These are phyloP conservation scores for Sula dactylatra DNA, from an alignment of 2,113 vertebrate genomes.

Conservation along the genomic window DNA sequence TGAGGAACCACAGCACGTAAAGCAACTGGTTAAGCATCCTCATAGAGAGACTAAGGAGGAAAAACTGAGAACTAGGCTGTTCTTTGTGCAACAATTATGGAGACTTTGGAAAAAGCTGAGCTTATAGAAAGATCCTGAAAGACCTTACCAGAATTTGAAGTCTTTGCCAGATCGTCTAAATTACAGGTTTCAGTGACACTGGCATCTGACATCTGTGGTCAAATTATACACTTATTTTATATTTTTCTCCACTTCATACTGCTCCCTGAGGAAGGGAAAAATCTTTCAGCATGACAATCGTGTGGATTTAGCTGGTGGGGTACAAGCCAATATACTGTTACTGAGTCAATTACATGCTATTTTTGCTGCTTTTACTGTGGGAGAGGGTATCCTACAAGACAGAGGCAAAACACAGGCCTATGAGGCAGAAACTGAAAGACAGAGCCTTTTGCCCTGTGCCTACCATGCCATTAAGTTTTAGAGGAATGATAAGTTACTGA, in stretches of 20 bases:
- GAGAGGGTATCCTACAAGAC: background rate
- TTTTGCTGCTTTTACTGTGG: background rate
- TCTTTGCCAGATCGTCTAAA: background rate
- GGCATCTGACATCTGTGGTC: background rate
- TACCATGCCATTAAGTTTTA: background rate
- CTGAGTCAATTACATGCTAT: background rate
- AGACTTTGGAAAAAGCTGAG: background rate
- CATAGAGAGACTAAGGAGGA: background rate
- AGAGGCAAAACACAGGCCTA: background rate
- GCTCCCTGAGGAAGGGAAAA: background rate
- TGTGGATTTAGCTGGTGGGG: background rate
- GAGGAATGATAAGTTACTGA: background rate
- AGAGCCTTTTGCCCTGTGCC: background rate
- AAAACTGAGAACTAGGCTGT: background rate
- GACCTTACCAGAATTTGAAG: background rate
- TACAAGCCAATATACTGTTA: background rate
- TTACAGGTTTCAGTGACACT: background rate
- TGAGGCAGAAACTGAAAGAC: background rate
- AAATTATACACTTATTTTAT: background rate
- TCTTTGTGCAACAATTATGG: background rate
- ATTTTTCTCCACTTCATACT: background rate
- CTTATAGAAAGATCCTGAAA: background rate
- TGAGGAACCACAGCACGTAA: background rate
- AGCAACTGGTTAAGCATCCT: background rate
- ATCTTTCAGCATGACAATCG: background rate